Evolutionary conservation across 2,113 vertebrate genomes (phyloP).

Genomic region (Zosterops japonicus): DNA sequence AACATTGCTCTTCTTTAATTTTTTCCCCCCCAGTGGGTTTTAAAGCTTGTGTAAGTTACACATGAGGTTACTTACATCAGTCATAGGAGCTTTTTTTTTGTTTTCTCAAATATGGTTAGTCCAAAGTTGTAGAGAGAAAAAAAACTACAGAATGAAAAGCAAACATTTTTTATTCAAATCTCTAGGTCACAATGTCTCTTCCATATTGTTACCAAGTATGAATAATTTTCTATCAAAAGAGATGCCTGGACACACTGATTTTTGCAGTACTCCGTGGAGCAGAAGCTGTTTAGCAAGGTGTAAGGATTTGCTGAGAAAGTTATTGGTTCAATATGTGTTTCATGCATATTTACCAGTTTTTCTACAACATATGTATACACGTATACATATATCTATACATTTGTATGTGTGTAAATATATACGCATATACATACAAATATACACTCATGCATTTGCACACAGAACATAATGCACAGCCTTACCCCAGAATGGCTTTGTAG

Average conservation of each 20-base stretch:
- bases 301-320: not conserved
- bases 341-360: not conserved
- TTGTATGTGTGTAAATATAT: not conserved
- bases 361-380: not conserved
- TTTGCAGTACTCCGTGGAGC: not conserved
- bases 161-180: not conserved
- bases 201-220: not conserved
- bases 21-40: fast-evolving
- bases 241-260: not conserved
- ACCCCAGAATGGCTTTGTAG: not conserved
- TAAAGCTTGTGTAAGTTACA: not conserved
- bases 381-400: not conserved
- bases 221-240: not conserved
- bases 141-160: not conserved
- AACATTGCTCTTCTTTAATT: fast-evolving
- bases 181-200: not conserved
- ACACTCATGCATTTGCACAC: not conserved
- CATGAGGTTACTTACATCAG: not conserved
- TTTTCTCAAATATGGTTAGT: not conserved
- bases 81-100: not conserved
- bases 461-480: not conserved
- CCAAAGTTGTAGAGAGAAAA: not conserved
- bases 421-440: not conserved
- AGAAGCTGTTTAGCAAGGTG: not conserved
- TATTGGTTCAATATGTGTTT: not conserved